These are phyloP conservation scores for Rhaphigaster nebulosa DNA, from an alignment of 2,888 invertebrate species.

Conservation along the genomic window DNA sequence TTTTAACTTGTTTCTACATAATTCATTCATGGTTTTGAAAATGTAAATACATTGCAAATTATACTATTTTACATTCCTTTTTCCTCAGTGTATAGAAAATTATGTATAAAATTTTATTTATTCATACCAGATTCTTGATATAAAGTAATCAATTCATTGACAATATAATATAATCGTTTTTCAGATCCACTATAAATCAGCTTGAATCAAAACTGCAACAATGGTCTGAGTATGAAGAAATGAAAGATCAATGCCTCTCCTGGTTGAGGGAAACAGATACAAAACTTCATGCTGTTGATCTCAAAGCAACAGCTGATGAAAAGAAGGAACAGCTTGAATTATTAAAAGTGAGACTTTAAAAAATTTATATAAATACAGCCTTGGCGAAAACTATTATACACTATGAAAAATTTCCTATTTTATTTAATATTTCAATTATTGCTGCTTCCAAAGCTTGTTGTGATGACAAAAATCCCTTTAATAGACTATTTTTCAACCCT, in stretches of 20 bases:
- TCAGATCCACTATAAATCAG: conserved; percentile 79
- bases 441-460: too few relatives aligned
- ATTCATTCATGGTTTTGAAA: too few relatives aligned
- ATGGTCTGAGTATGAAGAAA: conserved; percentile 91
- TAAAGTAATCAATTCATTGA: not conserved
- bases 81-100: not conserved
- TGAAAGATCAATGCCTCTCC: conserved; percentile 85
- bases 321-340: conserved; percentile 88
- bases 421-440: too few relatives aligned
- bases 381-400: too few relatives aligned
- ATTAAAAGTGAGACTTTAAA: conserved; percentile 71
- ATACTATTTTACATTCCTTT: too few relatives aligned
- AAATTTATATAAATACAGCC: not conserved
- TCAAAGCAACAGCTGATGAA: conserved; percentile 84
- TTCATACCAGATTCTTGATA: not conserved
- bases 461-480: too few relatives aligned
- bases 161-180: conserved; percentile 57
- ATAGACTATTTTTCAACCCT: too few relatives aligned
- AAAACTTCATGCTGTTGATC: conserved; percentile 87
- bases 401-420: too few relatives aligned
- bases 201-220: conserved; percentile 88
- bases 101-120: not conserved
- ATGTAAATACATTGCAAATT: too few relatives aligned
- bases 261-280: conserved; percentile 93
- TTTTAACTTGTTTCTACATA: too few relatives aligned